Evolutionary conservation across 1,140 invertebrate genomes (phyloP).

Genomic region (Drosophila bocki): DNA sequence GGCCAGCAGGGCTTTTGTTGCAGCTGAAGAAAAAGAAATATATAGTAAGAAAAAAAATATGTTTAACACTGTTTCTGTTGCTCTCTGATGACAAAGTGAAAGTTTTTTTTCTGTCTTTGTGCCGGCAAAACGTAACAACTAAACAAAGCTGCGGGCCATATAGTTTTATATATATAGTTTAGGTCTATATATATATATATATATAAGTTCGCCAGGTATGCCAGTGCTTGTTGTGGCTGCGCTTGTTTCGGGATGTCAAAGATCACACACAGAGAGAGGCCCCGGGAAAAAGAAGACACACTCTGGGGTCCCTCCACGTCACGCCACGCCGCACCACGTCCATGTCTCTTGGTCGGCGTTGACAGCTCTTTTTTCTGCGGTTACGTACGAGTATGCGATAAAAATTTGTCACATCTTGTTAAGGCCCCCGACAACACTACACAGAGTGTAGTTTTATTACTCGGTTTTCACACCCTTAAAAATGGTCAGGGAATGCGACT

Average conservation of each 20-base stretch:
- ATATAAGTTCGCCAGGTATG: constrained; percentile 23
- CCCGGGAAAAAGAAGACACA: constrained; percentile 36
- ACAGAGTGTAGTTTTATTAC: constrained; percentile 40
- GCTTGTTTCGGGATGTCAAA: constrained; percentile 63
- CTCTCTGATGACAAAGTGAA: constrained; percentile 78
- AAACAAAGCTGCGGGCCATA: constrained; percentile 75
- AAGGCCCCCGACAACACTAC: constrained; percentile 21
- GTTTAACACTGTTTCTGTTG: constrained; percentile 70
- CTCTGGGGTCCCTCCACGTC: constrained; percentile 22
- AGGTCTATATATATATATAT: constrained; percentile 34
- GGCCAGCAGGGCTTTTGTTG: constrained; percentile 56
- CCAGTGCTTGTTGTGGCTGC: constrained; percentile 24
- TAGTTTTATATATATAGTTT: constrained; percentile 42
- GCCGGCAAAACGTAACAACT: constrained; percentile 77
- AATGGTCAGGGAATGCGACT: constrained; percentile 25
- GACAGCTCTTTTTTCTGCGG: constrained; percentile 53
- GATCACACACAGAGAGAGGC: constrained; percentile 45
- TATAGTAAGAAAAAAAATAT: constrained; percentile 49
- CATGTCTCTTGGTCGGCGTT: constrained; percentile 19
- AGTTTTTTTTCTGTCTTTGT: constrained; percentile 68
- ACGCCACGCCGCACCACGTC: background rate
- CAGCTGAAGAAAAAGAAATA: constrained; percentile 27
- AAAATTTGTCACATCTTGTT: constrained; percentile 78
- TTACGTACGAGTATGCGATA: constrained; percentile 55
- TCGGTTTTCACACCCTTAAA: constrained; percentile 40